phyloP scores from a whole-genome alignment of 2,797 vertebrate species.

The Micrastur ruficollis region DNA sequence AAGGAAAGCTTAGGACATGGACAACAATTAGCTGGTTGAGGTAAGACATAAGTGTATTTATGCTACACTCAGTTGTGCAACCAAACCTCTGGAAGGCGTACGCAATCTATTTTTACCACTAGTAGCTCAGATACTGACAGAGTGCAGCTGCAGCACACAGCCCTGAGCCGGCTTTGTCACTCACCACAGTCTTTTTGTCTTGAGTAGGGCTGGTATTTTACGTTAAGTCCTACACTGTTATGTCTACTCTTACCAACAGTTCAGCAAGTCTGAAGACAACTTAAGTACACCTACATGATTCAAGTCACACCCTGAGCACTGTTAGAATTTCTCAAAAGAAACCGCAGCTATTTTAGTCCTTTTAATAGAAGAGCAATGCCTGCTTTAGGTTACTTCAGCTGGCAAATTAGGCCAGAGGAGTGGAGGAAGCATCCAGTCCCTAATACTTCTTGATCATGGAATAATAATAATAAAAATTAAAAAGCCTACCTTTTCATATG shows the following conservation, averaged over 20 bases:
- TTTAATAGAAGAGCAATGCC: neutral
- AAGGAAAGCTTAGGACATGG: neutral
- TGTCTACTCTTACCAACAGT: neutral
- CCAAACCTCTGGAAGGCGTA: neutral
- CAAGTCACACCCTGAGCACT: neutral
- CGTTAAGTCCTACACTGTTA: rapidly evolving
- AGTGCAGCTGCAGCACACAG: neutral
- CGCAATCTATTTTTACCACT: neutral
- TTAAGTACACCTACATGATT: neutral
- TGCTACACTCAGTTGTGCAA: neutral
- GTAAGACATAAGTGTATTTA: neutral
- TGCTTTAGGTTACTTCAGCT: neutral
- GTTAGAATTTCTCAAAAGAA: neutral
- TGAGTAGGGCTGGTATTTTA: neutral
- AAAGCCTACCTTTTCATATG: neutral
- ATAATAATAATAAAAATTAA: neutral
- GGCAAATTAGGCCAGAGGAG: neutral
- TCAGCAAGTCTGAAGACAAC: neutral
- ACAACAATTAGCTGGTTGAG: neutral
- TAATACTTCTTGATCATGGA: neutral
- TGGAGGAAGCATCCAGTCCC: neutral
- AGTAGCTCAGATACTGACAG: neutral
- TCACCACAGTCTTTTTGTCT: rapidly evolving
- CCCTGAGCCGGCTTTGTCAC: neutral
- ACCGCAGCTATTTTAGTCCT: neutral